A percentile compares a stretch with the other conserved stretches of the same genome.
Evolutionary conservation across 2,888 invertebrate species (phyloP).

Genomic region (Meta bourneti): DNA sequence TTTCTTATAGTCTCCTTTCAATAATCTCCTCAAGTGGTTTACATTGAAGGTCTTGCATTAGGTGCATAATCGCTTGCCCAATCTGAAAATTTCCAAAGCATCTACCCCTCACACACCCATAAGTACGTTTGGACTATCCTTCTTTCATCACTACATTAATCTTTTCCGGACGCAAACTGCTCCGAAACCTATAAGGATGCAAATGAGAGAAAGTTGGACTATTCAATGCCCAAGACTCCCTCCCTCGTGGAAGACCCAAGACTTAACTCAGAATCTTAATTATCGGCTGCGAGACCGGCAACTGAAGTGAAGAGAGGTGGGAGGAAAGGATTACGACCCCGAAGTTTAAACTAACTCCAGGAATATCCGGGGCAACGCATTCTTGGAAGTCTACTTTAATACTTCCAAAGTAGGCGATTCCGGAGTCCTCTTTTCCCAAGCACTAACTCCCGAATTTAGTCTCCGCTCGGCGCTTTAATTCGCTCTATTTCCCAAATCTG

Average conservation of each 20-base stretch:
- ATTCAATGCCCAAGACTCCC: not conserved
- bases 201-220: constrained; percentile 3
- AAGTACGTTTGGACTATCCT: not conserved
- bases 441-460: not conserved
- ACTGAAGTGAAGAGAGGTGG: constrained; percentile 15
- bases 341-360: not conserved
- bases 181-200: not conserved
- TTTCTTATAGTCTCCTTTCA: no score
- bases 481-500: not conserved
- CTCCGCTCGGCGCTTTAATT: not conserved
- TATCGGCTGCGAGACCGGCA: constrained; percentile 18
- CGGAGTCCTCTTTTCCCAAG: not conserved
- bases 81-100: no score
- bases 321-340: constrained; percentile 25
- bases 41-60: no score
- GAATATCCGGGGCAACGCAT: not conserved
- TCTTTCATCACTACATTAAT: constrained; percentile 14
- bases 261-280: constrained; percentile 17
- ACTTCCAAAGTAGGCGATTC: not conserved
- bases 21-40: no score
- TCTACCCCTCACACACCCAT: no score
- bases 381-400: not conserved
- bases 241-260: no score
- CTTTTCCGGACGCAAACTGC: not conserved
- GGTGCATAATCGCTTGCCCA: no score